These are phyloP conservation scores for Caenorhabditis sulstoni DNA, from an alignment of 2,888 invertebrate genomes.

Conservation along the genomic window DNA sequence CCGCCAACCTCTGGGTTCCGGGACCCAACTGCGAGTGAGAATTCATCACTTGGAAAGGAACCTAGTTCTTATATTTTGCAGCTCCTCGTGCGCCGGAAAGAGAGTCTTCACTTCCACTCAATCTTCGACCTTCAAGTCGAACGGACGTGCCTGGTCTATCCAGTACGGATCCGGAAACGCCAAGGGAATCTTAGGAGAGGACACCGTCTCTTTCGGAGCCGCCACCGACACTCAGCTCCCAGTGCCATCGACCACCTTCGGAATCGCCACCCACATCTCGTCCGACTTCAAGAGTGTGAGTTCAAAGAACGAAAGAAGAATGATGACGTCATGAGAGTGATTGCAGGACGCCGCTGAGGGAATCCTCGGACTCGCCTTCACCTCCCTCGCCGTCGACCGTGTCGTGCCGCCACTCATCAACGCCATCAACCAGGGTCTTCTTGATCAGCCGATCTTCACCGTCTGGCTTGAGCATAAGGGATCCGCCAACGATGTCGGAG, in stretches of 20 bases:
- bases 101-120: conserved; percentile 92
- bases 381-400: conserved; percentile 67
- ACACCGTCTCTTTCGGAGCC: conserved; percentile 79
- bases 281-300: conserved; percentile 66
- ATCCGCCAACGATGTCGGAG: conserved; percentile 62
- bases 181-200: conserved; percentile 82
- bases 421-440: conserved; percentile 66
- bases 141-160: conserved; percentile 82
- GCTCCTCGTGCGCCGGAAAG: conserved; percentile 81
- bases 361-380: conserved; percentile 67
- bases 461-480: conserved; percentile 68
- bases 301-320: neutral
- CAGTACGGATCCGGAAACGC: conserved; percentile 82
- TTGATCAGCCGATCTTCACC: conserved; percentile 69
- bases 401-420: conserved; percentile 66
- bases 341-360: conserved; percentile 68
- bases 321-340: neutral
- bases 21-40: conserved; percentile 63
- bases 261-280: conserved; percentile 71
- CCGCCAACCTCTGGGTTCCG: conserved; percentile 66
- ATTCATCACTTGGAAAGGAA: neutral
- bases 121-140: conserved; percentile 85
- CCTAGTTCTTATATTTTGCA: conserved; percentile 10
- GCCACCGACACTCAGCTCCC: conserved; percentile 57
- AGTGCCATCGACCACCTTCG: conserved; percentile 72